phyloP scores from a whole-genome alignment of 53 echinoderm and acorn worm species.

The Glandiceps talaboti region DNA sequence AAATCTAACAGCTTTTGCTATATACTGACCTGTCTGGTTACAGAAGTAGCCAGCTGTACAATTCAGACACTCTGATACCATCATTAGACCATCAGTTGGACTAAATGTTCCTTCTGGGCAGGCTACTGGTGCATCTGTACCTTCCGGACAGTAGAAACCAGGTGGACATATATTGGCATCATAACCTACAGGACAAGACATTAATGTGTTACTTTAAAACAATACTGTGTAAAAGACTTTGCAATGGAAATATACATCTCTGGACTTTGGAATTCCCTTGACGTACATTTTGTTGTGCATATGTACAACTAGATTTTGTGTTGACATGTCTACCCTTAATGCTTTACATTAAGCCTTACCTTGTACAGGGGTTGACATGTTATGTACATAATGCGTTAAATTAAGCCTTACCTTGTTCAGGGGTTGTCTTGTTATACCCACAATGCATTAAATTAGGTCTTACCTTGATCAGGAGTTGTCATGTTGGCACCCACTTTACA shows the following conservation, averaged over 20 bases:
- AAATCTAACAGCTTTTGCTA: too few relatives aligned
- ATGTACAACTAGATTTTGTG: too few relatives aligned
- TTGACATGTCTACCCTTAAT: too few relatives aligned
- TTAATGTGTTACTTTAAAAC: not conserved
- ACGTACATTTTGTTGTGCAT: not conserved
- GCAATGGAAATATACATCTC: not conserved
- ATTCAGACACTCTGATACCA: slow-evolving; percentile 58
- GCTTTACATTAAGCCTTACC: too few relatives aligned
- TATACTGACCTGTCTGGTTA: slow-evolving; percentile 76
- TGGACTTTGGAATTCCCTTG: not conserved
- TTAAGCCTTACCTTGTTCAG: too few relatives aligned
- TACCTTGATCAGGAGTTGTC: slow-evolving; percentile 82
- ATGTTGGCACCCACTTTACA: slow-evolving; percentile 63
- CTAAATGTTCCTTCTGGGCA: slow-evolving; percentile 93
- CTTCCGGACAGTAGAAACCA: slow-evolving; percentile 85
- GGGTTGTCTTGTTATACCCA: too few relatives aligned
- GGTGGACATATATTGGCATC: slow-evolving; percentile 52
- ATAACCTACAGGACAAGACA: too few relatives aligned
- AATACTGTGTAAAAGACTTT: not conserved
- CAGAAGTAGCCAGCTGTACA: slow-evolving; percentile 98
- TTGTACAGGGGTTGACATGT: too few relatives aligned
- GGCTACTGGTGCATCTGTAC: slow-evolving; percentile 51
- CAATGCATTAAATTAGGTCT: too few relatives aligned
- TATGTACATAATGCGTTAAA: too few relatives aligned
- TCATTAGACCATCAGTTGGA: slow-evolving; percentile 55